Conservation (phyloP, 2,888 invertebrate species). For the Cheilosia variabilis region DNA sequence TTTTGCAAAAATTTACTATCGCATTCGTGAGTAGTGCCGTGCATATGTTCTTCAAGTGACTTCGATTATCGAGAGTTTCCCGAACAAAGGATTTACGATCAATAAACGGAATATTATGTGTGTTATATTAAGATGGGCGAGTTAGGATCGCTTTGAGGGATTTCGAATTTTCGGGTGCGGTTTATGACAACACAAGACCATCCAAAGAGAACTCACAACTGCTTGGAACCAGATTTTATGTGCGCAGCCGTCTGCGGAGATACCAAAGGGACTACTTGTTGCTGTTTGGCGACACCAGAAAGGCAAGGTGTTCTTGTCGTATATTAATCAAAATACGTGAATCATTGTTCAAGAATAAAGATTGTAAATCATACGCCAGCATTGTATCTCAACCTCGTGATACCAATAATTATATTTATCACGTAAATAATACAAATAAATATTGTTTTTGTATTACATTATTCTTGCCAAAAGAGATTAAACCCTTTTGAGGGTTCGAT, state of each 20-base stretch:
- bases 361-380: background rate
- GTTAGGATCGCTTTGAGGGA: background rate
- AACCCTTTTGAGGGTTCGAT: no score
- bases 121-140: background rate
- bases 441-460: no score
- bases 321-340: conserved; percentile 23
- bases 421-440: no score
- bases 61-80: conserved; percentile 8
- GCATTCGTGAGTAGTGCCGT: background rate
- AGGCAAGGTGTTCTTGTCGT: conserved; percentile 32
- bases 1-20: background rate
- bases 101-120: background rate
- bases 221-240: conserved; percentile 8
- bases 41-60: background rate
- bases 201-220: background rate
- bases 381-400: background rate
- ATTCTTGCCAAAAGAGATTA: no score
- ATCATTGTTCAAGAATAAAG: background rate
- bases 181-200: background rate
- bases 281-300: conserved; percentile 38
- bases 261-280: conserved; percentile 11
- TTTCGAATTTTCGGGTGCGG: background rate
- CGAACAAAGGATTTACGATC: background rate
- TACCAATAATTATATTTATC: no score
- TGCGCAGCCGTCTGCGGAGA: background rate